phyloP scores from a whole-genome alignment of 2,113 vertebrate species.

The Panthera uncia region DNA sequence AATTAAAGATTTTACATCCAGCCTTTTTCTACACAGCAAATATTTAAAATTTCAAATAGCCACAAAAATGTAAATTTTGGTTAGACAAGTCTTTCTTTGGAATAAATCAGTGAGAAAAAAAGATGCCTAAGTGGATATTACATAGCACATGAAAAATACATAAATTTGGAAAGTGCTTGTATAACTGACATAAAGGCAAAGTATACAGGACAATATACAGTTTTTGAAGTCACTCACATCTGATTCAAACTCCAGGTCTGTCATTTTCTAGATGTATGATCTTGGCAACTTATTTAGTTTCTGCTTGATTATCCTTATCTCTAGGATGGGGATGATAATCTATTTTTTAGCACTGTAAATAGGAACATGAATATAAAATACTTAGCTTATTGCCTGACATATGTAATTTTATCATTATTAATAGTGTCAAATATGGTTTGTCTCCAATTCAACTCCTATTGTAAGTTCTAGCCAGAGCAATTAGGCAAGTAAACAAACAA shows the following conservation, averaged over 20 bases:
- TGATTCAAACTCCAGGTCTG: background rate
- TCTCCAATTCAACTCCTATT: background rate
- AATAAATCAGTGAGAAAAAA: background rate
- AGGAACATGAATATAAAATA: background rate
- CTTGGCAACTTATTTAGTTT: background rate
- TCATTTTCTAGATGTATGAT: background rate
- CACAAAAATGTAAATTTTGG: background rate
- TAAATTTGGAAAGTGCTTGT: background rate
- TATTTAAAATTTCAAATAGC: conserved; percentile 28
- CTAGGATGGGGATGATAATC: background rate
- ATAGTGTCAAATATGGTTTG: background rate
- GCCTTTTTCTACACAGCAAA: background rate
- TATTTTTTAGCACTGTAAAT: background rate
- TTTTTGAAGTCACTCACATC: background rate
- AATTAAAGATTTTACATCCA: conserved; percentile 44
- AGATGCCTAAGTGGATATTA: background rate
- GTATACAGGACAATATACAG: background rate
- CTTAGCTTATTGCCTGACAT: background rate
- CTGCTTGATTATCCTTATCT: background rate
- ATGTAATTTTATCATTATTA: background rate
- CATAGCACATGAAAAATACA: background rate
- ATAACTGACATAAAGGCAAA: background rate
- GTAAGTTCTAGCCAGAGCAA: background rate
- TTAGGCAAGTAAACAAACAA: background rate
- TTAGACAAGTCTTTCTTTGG: background rate